Conservation (phyloP, 1,140 invertebrate genomes). For the Teleogryllus occipitalis region DNA sequence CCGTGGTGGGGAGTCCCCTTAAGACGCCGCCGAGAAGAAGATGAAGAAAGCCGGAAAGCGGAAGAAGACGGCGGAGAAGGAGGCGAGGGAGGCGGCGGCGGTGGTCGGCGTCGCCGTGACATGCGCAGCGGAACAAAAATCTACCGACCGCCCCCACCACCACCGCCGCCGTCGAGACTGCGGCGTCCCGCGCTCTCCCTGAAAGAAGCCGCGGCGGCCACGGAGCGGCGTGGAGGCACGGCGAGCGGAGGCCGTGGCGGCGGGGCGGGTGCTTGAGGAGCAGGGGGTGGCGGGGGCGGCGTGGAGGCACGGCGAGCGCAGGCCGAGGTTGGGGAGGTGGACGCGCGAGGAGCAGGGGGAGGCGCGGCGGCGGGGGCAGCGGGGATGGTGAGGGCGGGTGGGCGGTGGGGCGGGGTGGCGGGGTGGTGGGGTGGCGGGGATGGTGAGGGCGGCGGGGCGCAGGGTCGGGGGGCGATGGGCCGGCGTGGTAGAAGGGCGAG, state of each 20-base stretch:
- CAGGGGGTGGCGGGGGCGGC: background rate
- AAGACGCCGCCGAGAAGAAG: too few species aligned
- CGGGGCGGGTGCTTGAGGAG: too few species aligned
- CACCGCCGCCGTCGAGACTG: background rate
- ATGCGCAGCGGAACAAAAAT: slow-evolving; percentile 21
- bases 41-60: background rate
- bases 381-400: background rate
- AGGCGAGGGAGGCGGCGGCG: slow-evolving; percentile 6
- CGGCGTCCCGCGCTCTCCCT: background rate
- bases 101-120: slow-evolving; percentile 9
- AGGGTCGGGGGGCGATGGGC: too few species aligned
- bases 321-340: too few species aligned
- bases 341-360: background rate
- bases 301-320: background rate
- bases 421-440: background rate
- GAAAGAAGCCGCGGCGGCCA: background rate
- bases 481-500: too few species aligned
- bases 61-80: slow-evolving; percentile 11
- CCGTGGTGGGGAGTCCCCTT: background rate
- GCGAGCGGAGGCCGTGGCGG: background rate
- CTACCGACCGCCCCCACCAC: slow-evolving; percentile 7
- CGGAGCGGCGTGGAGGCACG: background rate
- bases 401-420: background rate
- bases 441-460: too few species aligned
- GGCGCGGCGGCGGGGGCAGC: background rate